Evolutionary conservation across 2,113 vertebrate genomes (phyloP), one percentile per base, ranked within the genome.

Genomic region (Butastur rufipennis): DNA sequence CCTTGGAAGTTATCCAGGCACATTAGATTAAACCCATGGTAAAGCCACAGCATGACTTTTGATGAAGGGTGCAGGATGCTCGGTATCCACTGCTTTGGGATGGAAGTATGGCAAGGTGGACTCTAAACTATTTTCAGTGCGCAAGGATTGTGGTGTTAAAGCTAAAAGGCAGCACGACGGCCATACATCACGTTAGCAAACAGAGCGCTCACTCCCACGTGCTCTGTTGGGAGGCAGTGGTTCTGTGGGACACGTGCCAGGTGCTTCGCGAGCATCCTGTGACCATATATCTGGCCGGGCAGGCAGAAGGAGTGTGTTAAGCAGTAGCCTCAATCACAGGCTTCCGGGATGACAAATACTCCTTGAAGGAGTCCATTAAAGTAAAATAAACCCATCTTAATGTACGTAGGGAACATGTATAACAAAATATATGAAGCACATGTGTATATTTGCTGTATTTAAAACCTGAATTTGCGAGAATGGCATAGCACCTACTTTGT

Each of bases 301-400:
- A 3, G 78, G 63, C 13, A 5, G 67, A 6, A 40, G 63, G 16
- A 47, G 42, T 0, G 2, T 56, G 65, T 13, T 52, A 43, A 53
- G 85, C 78, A 40, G 52, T 5, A 90, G 42, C 65, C 74, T 84
- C 58, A 17, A 62, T 66, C 4, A 0, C 66, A 58, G 66, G 38
- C 81, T 71, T 42, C 58, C 1, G 0, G 32, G n/a, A 62, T 86
- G 84, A 67, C 32, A 75, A 80, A 59, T 88, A 45, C 42, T 82
- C 71, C 91, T 94, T 71, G n/a, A 74, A 93, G 74, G 56, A 90
- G 61, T 59, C 38, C 79, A 75, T 72, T 63, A 80, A 91, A 75
- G 74, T 66, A 92, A 93, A 90, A 75, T 79, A 92, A 96, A 63
- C 42, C 42, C 56, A 56, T 80, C 86, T 75, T 53, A 50, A 63